Conservation (phyloP, 2,888 invertebrate species). For the Liodrosophila aerea region DNA sequence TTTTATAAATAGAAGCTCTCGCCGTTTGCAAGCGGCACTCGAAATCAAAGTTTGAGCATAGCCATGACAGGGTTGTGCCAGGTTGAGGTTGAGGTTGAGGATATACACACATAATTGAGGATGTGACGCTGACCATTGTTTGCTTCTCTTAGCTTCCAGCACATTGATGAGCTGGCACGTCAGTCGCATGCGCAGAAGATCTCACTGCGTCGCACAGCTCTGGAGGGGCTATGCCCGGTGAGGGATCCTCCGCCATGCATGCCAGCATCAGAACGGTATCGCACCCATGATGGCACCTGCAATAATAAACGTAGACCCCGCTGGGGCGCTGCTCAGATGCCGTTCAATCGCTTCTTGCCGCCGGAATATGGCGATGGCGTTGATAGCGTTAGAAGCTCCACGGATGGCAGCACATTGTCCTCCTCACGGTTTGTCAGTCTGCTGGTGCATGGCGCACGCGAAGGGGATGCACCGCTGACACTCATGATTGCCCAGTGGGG, state of each 20-base stretch:
- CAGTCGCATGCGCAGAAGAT: slow-evolving; percentile 80
- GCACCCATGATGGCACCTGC: slow-evolving; percentile 94
- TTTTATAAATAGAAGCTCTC: slow-evolving; percentile 79
- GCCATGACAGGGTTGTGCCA: slow-evolving; percentile 46
- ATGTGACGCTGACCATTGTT: slow-evolving; percentile 13
- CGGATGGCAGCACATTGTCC: slow-evolving; percentile 86
- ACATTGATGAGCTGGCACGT: slow-evolving; percentile 79
- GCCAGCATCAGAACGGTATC: slow-evolving; percentile 88
- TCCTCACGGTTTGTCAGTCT: slow-evolving; percentile 90
- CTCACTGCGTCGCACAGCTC: slow-evolving; percentile 80
- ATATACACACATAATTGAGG: neutral
- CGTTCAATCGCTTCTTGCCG: slow-evolving; percentile 90
- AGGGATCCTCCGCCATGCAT: slow-evolving; percentile 87
- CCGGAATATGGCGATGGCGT: slow-evolving; percentile 92
- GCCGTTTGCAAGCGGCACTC: slow-evolving; percentile 65
- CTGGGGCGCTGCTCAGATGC: slow-evolving; percentile 92
- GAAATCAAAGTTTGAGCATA: slow-evolving; percentile 62
- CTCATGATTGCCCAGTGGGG: slow-evolving; percentile 96
- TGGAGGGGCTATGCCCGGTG: slow-evolving; percentile 85
- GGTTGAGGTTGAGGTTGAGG: slow-evolving; percentile 27
- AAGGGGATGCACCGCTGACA: slow-evolving; percentile 87
- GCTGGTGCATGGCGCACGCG: slow-evolving; percentile 86
- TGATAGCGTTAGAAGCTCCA: slow-evolving; percentile 83
- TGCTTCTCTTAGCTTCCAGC: slow-evolving; percentile 73
- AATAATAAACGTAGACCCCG: slow-evolving; percentile 90